These are phyloP conservation scores for Deilephila porcellus DNA, from an alignment of 2,888 invertebrate genomes.

Conservation along the genomic window DNA sequence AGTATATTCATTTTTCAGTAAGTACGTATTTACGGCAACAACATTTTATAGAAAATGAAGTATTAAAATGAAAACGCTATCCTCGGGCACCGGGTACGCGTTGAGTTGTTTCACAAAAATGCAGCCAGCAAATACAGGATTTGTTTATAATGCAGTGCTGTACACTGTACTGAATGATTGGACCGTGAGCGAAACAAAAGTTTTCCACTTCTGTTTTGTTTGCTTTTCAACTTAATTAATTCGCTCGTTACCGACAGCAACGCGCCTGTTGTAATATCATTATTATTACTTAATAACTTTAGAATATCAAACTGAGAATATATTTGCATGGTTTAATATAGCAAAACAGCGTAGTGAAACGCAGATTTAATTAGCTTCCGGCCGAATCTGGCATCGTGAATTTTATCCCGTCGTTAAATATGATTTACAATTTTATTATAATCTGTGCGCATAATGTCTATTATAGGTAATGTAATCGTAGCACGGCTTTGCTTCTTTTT, in stretches of 20 bases:
- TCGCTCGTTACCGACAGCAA: slow-evolving; percentile 54
- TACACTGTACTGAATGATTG: slow-evolving; percentile 48
- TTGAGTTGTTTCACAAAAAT: slow-evolving; percentile 23
- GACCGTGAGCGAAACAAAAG: slow-evolving; percentile 51
- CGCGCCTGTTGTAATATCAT: slow-evolving; percentile 47
- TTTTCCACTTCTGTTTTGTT: slow-evolving; percentile 55
- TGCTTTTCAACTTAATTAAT: slow-evolving; percentile 66
- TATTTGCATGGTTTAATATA: slow-evolving; percentile 24
- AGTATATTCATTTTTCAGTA: background rate
- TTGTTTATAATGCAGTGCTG: slow-evolving; percentile 41
- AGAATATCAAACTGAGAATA: slow-evolving; percentile 44
- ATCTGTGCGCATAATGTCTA: slow-evolving; percentile 21
- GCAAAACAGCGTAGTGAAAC: slow-evolving; percentile 34
- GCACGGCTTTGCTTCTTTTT: slow-evolving; percentile 57
- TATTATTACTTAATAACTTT: slow-evolving; percentile 57
- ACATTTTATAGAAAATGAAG: slow-evolving; percentile 19
- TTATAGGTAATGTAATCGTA: slow-evolving; percentile 57
- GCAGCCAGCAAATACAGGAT: slow-evolving; percentile 15
- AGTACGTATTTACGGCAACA: slow-evolving; percentile 4
- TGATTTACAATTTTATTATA: slow-evolving; percentile 28
- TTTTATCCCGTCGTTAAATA: slow-evolving; percentile 22
- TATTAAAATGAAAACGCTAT: slow-evolving; percentile 25
- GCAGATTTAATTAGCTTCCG: slow-evolving; percentile 40
- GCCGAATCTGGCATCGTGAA: background rate
- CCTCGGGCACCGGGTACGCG: slow-evolving; percentile 8